A percentile compares a stretch with the other conserved stretches of the same genome.
phyloP scores from a whole-genome alignment of 2,888 invertebrate genomes.

The Drepanosiphum platanoidis region DNA sequence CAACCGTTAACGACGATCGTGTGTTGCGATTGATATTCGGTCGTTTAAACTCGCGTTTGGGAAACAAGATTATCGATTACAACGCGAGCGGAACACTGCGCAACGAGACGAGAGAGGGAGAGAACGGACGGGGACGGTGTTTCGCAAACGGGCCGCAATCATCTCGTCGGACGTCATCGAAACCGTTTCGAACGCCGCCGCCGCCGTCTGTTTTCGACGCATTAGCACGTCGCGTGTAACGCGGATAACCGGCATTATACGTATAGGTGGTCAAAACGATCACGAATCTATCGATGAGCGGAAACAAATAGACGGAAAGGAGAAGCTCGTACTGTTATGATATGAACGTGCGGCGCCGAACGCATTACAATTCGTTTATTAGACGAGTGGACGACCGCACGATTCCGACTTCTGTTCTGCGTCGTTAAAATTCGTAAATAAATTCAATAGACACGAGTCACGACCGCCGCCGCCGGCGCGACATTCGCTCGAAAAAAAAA shows the following conservation, averaged over 20 bases:
- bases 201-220: background rate
- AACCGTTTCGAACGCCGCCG: background rate
- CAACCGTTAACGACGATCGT: background rate
- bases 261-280: background rate
- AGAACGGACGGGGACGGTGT: background rate
- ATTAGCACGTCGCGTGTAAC: background rate
- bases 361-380: too few species aligned
- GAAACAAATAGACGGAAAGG: too few species aligned
- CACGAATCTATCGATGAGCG: background rate
- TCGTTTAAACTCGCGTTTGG: background rate
- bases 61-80: slow-evolving; percentile 7
- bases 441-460: background rate
- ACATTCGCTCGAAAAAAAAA: too few species aligned
- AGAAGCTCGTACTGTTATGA: too few species aligned
- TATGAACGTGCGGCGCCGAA: too few species aligned
- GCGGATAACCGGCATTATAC: too few species aligned
- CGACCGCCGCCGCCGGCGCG: too few species aligned
- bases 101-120: background rate
- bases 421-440: too few species aligned
- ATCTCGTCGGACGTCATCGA: background rate
- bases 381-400: too few species aligned
- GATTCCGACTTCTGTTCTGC: too few species aligned
- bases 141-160: background rate
- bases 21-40: background rate
- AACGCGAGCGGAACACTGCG: background rate